These are phyloP conservation scores for Omphaloscelis lunosa DNA, from an alignment of 2,888 invertebrate genomes.

Conservation along the genomic window DNA sequence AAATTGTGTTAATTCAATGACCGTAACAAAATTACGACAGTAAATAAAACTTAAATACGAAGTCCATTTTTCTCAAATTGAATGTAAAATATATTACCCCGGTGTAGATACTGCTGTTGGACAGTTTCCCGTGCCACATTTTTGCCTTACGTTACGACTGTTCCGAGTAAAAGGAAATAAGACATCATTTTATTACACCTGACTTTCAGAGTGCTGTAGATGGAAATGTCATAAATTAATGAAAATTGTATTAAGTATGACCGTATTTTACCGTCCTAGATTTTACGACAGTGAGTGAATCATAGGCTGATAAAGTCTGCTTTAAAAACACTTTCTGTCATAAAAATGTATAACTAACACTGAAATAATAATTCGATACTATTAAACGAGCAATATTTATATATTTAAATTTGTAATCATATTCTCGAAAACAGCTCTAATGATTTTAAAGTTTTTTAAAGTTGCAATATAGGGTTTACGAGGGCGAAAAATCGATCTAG, in stretches of 20 bases:
- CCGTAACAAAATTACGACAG: slow-evolving; percentile 59
- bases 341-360: slow-evolving; percentile 25
- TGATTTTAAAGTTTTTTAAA: no score
- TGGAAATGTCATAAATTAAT: slow-evolving; percentile 46
- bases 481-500: no score
- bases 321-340: slow-evolving; percentile 12
- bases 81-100: slow-evolving; percentile 78
- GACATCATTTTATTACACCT: slow-evolving; percentile 68
- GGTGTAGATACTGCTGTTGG: slow-evolving; percentile 72
- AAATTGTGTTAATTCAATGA: slow-evolving; percentile 52
- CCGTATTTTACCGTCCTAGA: slow-evolving; percentile 8
- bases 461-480: no score
- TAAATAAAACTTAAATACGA: slow-evolving; percentile 71
- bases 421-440: no score
- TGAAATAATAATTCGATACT: no score
- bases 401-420: no score
- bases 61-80: slow-evolving; percentile 75
- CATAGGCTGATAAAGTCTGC: not conserved
- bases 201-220: slow-evolving; percentile 52
- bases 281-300: not conserved
- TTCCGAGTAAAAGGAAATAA: slow-evolving; percentile 71
- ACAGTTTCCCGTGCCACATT: slow-evolving; percentile 77
- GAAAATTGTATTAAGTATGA: slow-evolving; percentile 27
- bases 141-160: slow-evolving; percentile 74
- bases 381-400: no score